These are phyloP conservation scores for Daktulosphaira vitifoliae DNA, from an alignment of 1,140 invertebrate species.

Conservation along the genomic window DNA sequence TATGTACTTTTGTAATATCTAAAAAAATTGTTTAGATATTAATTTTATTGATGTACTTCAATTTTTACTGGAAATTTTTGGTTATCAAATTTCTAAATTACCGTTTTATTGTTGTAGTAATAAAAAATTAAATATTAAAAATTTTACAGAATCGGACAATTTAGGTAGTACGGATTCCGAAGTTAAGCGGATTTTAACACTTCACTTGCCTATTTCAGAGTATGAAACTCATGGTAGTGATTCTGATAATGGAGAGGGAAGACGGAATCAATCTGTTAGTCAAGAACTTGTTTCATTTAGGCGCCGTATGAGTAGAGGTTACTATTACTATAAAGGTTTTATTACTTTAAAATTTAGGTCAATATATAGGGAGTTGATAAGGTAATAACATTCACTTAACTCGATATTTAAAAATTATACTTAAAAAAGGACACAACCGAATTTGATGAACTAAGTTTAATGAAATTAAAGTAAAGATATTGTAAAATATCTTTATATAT, in stretches of 20 bases:
- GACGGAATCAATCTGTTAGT: conserved; percentile 41
- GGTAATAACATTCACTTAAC: not conserved
- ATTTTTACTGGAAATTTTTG: no score
- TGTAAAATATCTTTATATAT: no score
- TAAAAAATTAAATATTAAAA: no score
- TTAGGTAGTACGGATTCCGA: conserved; percentile 75
- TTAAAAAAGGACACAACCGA: no score
- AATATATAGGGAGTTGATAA: not conserved
- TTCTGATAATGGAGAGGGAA: conserved; percentile 51
- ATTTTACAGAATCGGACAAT: conserved; percentile 74
- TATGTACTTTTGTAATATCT: no score
- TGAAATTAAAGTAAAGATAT: no score
- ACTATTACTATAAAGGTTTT: not conserved
- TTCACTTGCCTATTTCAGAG: conserved; percentile 80
- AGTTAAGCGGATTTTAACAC: conserved; percentile 78
- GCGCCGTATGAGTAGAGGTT: conserved; percentile 39
- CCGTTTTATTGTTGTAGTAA: no score
- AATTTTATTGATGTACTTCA: no score
- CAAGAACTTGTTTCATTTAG: conserved; percentile 52
- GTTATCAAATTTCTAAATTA: no score
- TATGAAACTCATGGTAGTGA: conserved; percentile 69
- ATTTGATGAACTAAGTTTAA: no score
- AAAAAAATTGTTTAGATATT: no score
- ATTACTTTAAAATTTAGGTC: not conserved
- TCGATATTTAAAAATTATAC: not conserved